Conservation (phyloP, 2,797 vertebrate species). For the Oophaga sylvatica region DNA sequence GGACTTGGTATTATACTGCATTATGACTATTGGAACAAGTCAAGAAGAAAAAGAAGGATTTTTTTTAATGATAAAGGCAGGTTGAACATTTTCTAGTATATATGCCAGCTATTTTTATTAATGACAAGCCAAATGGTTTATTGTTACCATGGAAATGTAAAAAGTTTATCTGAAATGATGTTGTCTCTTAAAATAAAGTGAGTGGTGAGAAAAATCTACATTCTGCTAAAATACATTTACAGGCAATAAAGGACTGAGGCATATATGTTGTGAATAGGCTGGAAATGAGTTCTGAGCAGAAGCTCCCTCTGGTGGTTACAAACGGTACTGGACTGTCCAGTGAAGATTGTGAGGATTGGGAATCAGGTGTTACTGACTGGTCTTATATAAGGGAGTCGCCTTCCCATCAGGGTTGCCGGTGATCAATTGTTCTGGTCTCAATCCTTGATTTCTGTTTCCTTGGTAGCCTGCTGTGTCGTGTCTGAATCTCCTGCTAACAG, state of each 20-base stretch:
- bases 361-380: too few relatives aligned
- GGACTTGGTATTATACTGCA: background rate
- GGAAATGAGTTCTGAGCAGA: too few relatives aligned
- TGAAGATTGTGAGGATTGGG: too few relatives aligned
- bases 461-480: too few relatives aligned
- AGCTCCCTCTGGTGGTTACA: too few relatives aligned
- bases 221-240: slow-evolving; percentile 19
- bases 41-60: background rate
- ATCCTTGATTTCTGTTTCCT: too few relatives aligned
- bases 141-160: slow-evolving; percentile 35
- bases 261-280: too few relatives aligned
- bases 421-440: too few relatives aligned
- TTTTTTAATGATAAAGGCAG: background rate
- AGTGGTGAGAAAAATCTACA: slow-evolving; percentile 4
- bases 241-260: background rate
- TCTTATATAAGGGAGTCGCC: too few relatives aligned
- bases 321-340: too few relatives aligned
- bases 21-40: background rate
- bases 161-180: slow-evolving; percentile 26
- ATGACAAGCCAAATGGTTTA: slow-evolving; percentile 8
- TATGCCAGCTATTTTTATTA: background rate
- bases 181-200: slow-evolving; percentile 16
- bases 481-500: too few relatives aligned
- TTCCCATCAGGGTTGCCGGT: too few relatives aligned
- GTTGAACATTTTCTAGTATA: background rate